Conservation (phyloP, 2,888 invertebrate genomes). For the Diplazon laetatorius region DNA sequence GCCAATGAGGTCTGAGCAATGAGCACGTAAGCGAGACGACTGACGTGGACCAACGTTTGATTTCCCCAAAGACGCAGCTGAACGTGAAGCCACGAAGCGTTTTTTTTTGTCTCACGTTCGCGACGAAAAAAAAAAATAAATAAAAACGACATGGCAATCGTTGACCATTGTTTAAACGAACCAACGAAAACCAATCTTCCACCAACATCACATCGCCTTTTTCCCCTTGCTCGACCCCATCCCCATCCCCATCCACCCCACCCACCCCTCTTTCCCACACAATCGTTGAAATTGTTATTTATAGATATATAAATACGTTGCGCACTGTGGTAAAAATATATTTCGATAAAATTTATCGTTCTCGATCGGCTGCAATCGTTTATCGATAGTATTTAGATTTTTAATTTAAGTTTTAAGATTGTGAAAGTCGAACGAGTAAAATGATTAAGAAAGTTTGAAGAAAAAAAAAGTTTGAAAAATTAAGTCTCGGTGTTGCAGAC, state of each 20-base stretch:
- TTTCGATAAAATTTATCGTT: conserved; percentile 45
- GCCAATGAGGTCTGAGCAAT: conserved; percentile 35
- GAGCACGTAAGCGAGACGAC: conserved; percentile 43
- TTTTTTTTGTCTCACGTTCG: no score
- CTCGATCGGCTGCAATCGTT: conserved; percentile 54
- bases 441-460: conserved; percentile 24
- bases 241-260: no score
- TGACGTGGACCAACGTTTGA: conserved; percentile 56
- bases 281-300: conserved; percentile 46
- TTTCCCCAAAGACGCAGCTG: conserved; percentile 7
- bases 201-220: conserved; percentile 43
- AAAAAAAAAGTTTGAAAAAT: background rate
- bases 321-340: conserved; percentile 33
- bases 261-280: no score
- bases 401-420: conserved; percentile 27
- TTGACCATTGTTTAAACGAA: conserved; percentile 66
- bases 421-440: conserved; percentile 18
- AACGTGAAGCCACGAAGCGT: no score
- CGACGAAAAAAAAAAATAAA: no score
- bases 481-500: conserved; percentile 35
- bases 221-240: conserved; percentile 15
- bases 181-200: conserved; percentile 71
- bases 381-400: conserved; percentile 54
- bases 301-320: conserved; percentile 10
- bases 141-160: conserved; percentile 31